These are phyloP conservation scores for Diprion similis DNA, from an alignment of 1,140 invertebrate species.

Conservation along the genomic window DNA sequence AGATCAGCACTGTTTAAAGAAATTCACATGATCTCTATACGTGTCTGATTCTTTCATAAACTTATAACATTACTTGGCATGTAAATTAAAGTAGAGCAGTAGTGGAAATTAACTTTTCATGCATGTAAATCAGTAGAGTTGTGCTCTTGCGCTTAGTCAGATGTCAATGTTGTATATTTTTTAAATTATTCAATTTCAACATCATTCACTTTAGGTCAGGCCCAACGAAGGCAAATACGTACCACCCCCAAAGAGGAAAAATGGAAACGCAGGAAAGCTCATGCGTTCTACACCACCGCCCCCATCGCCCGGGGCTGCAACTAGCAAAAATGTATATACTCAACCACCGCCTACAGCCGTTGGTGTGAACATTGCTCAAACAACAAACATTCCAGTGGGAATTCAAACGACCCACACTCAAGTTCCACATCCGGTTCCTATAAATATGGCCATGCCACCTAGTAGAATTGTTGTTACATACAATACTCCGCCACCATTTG, in stretches of 20 bases:
- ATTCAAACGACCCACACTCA: constrained; percentile 47
- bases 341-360: constrained; percentile 51
- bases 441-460: constrained; percentile 55
- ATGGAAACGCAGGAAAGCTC: constrained; percentile 65
- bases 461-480: constrained; percentile 57
- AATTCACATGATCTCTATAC: no score
- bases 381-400: constrained; percentile 54
- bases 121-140: no score
- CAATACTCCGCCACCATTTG: constrained; percentile 55
- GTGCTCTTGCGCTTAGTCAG: no score
- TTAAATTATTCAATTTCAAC: no score
- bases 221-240: constrained; percentile 73
- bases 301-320: constrained; percentile 48
- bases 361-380: constrained; percentile 50
- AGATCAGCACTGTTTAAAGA: no score
- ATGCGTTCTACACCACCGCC: constrained; percentile 66
- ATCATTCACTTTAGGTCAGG: constrained; percentile 33
- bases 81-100: no score
- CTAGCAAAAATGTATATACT: constrained; percentile 54
- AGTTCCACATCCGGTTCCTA: constrained; percentile 52
- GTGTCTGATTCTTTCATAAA: no score
- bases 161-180: no score
- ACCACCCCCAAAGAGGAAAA: constrained; percentile 78
- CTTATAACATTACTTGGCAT: no score
- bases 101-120: no score